These are phyloP conservation scores for Proctacanthus coquilletti DNA, from an alignment of 1,140 invertebrate species.

Conservation along the genomic window DNA sequence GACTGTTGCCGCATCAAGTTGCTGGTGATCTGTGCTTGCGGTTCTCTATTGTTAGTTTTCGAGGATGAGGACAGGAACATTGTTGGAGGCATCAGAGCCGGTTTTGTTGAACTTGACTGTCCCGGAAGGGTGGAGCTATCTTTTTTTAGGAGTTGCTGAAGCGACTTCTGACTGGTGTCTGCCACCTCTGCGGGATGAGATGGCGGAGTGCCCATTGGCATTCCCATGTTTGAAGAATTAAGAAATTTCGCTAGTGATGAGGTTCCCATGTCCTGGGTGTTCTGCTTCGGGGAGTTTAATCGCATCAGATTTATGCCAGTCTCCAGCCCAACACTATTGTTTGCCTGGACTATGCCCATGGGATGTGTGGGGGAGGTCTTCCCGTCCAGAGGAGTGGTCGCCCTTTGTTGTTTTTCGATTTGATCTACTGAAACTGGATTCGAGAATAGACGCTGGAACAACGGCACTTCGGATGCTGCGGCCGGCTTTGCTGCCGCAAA, in stretches of 20 bases:
- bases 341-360: too few species aligned
- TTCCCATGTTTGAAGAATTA: conserved; percentile 20
- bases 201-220: too few species aligned
- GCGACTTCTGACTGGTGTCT: too few species aligned
- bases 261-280: too few species aligned
- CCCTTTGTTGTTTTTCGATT: conserved; percentile 73
- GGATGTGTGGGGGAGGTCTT: too few species aligned
- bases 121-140: conserved; percentile 21
- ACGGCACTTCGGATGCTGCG: conserved; percentile 30
- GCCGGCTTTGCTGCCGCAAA: conserved; percentile 64
- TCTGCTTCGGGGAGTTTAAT: too few species aligned
- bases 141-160: conserved; percentile 3
- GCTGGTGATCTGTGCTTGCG: neutral
- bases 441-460: conserved; percentile 35
- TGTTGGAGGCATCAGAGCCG: conserved; percentile 63
- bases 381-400: conserved; percentile 52
- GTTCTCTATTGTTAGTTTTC: conserved; percentile 10
- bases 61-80: conserved; percentile 49
- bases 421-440: conserved; percentile 71
- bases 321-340: too few species aligned
- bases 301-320: too few species aligned
- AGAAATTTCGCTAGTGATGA: conserved; percentile 34
- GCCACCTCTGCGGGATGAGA: too few species aligned
- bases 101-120: conserved; percentile 35
- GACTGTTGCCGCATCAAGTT: conserved; percentile 5